These are phyloP conservation scores for Batillaria attramentaria DNA, from an alignment of 1,140 invertebrate species.

Conservation along the genomic window DNA sequence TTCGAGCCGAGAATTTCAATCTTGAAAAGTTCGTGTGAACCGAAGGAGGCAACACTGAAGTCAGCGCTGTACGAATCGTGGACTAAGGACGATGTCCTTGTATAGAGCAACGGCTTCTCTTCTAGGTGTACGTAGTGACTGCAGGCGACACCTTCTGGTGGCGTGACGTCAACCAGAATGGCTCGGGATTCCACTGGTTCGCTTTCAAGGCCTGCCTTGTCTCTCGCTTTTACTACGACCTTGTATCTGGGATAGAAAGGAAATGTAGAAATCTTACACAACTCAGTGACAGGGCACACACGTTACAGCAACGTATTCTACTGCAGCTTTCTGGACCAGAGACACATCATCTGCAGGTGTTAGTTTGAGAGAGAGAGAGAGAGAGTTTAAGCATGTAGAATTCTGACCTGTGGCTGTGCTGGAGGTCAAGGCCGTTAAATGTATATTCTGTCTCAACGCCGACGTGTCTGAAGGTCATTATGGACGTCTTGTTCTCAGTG, in stretches of 20 bases:
- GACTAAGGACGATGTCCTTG: neutral
- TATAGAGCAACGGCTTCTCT: neutral
- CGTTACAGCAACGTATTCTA: too few species aligned
- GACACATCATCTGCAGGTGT: neutral
- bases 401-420: constrained; percentile 31
- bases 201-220: constrained; percentile 44
- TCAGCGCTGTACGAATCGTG: neutral
- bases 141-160: constrained; percentile 37
- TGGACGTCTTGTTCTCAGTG: neutral
- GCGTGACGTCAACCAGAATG: constrained; percentile 43
- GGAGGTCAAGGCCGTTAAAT: constrained; percentile 6
- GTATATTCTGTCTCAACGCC: constrained; percentile 29
- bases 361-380: neutral
- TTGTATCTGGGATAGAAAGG: constrained; percentile 21
- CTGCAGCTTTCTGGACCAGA: too few species aligned
- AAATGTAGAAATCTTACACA: neutral
- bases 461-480: neutral
- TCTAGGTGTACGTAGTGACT: constrained; percentile 11
- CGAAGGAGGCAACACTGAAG: neutral
- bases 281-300: neutral
- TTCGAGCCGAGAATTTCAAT: neutral
- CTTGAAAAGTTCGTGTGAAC: neutral
- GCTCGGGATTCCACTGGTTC: constrained; percentile 19
- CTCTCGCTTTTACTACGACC: constrained; percentile 42
- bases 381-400: too few species aligned